Conservation (phyloP, 2,888 invertebrate genomes). For the Minunthozetes semirufus region DNA sequence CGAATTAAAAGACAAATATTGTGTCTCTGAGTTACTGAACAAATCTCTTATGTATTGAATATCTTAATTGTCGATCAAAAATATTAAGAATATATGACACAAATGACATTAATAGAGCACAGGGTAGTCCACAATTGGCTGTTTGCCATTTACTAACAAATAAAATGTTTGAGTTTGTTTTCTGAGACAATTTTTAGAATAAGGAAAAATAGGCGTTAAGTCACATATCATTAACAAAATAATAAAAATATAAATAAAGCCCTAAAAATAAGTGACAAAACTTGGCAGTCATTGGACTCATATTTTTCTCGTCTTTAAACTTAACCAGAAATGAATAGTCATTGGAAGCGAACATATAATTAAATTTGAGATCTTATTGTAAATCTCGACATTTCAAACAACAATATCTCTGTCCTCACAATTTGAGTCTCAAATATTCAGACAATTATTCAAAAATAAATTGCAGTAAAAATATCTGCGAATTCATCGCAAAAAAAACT, state of each 20-base stretch:
- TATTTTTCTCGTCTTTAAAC: constrained; percentile 6
- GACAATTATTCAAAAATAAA: too few species aligned
- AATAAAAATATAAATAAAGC: neutral
- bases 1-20: neutral
- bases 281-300: constrained; percentile 40
- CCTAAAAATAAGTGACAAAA: constrained; percentile 34
- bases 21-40: neutral
- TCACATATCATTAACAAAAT: constrained; percentile 8
- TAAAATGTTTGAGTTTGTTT: neutral
- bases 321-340: neutral
- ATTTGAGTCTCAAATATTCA: too few species aligned
- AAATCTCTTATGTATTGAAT: neutral
- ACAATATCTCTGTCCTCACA: too few species aligned
- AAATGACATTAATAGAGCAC: neutral
- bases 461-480: too few species aligned
- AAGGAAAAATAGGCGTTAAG: constrained; percentile 18
- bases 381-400: too few species aligned
- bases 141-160: neutral
- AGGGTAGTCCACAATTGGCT: constrained; percentile 1
- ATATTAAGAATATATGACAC: neutral
- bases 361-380: too few species aligned
- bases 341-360: too few species aligned
- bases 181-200: neutral
- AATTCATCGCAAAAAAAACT: too few species aligned
- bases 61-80: constrained; percentile 1